Conservation (phyloP, 2,113 vertebrate species). For the Mugil cephalus region DNA sequence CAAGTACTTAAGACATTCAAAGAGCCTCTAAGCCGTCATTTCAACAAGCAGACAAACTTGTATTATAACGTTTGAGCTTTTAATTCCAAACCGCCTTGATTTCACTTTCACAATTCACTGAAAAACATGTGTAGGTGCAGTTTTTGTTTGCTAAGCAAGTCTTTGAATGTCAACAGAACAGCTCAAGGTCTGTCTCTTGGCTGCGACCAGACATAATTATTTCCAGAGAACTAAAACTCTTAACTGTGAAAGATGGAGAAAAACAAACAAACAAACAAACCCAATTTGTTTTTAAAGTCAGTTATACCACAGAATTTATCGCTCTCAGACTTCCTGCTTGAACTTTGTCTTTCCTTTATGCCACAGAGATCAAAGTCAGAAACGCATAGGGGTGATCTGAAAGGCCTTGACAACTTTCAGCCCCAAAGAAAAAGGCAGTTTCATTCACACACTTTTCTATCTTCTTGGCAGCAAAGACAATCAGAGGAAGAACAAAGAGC, state of each 20-base stretch:
- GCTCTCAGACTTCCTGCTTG: conserved; percentile 4
- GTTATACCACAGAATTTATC: background rate
- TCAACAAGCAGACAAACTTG: conserved; percentile 47
- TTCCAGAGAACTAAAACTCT: conserved; percentile 1
- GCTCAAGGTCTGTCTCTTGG: conserved; percentile 10
- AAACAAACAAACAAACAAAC: too few species aligned
- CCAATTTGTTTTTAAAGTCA: background rate
- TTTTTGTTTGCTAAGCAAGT: background rate
- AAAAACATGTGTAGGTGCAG: background rate
- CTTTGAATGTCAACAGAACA: background rate
- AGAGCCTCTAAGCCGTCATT: conserved; percentile 49
- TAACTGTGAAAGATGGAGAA: background rate
- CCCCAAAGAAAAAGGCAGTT: conserved; percentile 8
- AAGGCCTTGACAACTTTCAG: background rate
- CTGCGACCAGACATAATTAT: background rate
- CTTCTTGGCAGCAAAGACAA: conserved; percentile 11
- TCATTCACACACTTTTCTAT: background rate
- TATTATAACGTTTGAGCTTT: conserved; percentile 22
- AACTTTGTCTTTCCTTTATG: conserved; percentile 26
- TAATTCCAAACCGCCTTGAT: conserved; percentile 29
- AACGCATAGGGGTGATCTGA: conserved; percentile 2
- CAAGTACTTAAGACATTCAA: conserved; percentile 51
- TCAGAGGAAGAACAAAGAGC: conserved; percentile 1
- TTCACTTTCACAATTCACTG: conserved; percentile 49
- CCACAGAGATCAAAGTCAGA: conserved; percentile 17